Percentiles rank a stretch among this genome's conserved stretches.
Conservation (phyloP, 2,888 invertebrate genomes). For the Euplagia quadripunctaria region DNA sequence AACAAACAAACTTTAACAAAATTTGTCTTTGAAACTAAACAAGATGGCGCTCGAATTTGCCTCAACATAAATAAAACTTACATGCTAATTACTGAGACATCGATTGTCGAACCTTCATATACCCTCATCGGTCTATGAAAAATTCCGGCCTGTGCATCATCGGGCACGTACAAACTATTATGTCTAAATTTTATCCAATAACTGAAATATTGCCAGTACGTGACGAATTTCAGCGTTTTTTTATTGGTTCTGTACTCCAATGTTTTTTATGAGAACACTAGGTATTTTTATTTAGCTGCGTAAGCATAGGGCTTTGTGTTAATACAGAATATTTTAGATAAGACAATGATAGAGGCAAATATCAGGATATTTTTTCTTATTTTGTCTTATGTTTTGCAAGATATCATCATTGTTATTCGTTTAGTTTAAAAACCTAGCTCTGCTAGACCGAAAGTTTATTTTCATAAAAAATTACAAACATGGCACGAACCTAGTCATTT, state of each 20-base stretch:
- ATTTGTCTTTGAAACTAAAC: neutral
- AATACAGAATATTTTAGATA: neutral
- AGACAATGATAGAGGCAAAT: neutral
- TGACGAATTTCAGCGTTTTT: constrained; percentile 56
- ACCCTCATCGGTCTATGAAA: constrained; percentile 4
- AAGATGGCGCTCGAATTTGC: neutral
- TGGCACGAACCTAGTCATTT: too few species aligned
- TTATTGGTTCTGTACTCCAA: constrained; percentile 53
- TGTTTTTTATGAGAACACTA: neutral
- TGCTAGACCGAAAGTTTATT: too few species aligned
- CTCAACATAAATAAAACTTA: neutral
- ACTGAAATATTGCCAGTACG: constrained; percentile 70
- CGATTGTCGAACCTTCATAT: neutral
- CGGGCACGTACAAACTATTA: constrained; percentile 67
- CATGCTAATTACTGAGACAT: constrained; percentile 13
- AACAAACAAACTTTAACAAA: neutral
- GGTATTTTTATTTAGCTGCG: neutral
- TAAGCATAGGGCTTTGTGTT: neutral
- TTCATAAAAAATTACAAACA: too few species aligned
- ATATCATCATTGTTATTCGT: too few species aligned
- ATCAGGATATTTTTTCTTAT: neutral
- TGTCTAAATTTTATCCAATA: constrained; percentile 76
- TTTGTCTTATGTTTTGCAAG: too few species aligned
- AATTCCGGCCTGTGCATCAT: neutral
- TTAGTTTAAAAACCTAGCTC: too few species aligned